These are phyloP conservation scores for Remorina albescens DNA, from an alignment of 2,797 vertebrate species.

Conservation along the genomic window DNA sequence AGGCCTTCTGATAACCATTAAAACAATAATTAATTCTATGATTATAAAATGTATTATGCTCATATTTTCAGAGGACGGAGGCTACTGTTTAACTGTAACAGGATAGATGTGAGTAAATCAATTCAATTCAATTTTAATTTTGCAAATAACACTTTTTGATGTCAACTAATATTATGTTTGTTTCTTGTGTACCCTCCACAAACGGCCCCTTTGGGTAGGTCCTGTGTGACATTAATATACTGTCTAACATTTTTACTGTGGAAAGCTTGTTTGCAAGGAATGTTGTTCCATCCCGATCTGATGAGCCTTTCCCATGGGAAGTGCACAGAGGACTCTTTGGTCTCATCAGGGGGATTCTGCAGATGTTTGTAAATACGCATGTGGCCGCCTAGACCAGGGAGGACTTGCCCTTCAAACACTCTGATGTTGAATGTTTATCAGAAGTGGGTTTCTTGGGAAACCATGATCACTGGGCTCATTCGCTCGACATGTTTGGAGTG, in stretches of 20 bases:
- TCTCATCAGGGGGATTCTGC: conserved; percentile 64
- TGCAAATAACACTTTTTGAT: conserved; percentile 22
- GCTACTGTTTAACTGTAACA: neutral
- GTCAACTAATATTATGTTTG: neutral
- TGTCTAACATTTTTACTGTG: conserved; percentile 34
- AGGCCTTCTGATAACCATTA: conserved; percentile 3
- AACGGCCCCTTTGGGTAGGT: conserved; percentile 7
- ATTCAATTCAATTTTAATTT: conserved; percentile 13
- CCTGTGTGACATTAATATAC: conserved; percentile 43
- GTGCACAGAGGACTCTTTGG: conserved; percentile 48
- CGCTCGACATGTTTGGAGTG: conserved; percentile 50
- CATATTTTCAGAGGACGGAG: neutral
- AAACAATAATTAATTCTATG: neutral
- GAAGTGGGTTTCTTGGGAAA: conserved; percentile 73
- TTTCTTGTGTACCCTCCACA: neutral
- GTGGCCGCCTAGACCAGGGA: conserved; percentile 46
- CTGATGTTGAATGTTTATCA: conserved; percentile 66
- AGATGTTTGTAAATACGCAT: conserved; percentile 75
- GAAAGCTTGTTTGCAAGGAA: conserved; percentile 49
- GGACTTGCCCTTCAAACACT: conserved; percentile 65
- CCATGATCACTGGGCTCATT: conserved; percentile 63
- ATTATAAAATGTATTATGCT: conserved; percentile 3
- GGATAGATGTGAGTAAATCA: conserved; percentile 5
- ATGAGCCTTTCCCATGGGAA: conserved; percentile 71
- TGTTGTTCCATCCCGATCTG: conserved; percentile 46